Conservation (phyloP, 2,797 vertebrate species). For the Manis pentadactyla region DNA sequence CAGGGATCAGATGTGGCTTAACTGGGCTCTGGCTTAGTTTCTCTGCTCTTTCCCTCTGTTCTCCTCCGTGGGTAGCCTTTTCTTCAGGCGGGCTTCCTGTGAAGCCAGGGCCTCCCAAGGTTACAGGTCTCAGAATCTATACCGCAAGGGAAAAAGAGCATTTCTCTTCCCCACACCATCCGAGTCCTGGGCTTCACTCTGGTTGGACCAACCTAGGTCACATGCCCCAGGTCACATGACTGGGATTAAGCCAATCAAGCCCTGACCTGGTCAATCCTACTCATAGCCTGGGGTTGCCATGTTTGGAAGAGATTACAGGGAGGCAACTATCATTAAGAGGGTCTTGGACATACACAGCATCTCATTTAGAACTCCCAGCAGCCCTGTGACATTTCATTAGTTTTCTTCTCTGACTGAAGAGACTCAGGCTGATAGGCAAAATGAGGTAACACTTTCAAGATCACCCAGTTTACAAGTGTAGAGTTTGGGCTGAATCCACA, state of each 20-base stretch:
- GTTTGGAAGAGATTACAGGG: neutral
- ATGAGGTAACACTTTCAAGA: neutral
- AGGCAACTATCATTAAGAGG: neutral
- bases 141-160: neutral
- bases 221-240: neutral
- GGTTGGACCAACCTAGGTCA: neutral
- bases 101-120: neutral
- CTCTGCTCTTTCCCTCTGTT: too few relatives aligned
- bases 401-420: neutral
- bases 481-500: neutral
- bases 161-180: neutral
- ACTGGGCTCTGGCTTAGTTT: neutral
- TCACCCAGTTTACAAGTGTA: neutral
- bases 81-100: neutral
- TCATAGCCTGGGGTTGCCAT: neutral
- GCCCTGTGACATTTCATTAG: accelerated
- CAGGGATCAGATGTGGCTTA: neutral
- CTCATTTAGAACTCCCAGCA: neutral
- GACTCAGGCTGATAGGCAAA: neutral
- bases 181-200: neutral
- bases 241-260: neutral
- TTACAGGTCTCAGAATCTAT: neutral
- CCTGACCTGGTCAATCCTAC: neutral
- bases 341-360: accelerated
- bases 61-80: neutral